A percentile compares a stretch with the other conserved stretches of the same genome.
Conservation (phyloP, 1,140 invertebrate species). For the Drosophila quadrilineata region DNA sequence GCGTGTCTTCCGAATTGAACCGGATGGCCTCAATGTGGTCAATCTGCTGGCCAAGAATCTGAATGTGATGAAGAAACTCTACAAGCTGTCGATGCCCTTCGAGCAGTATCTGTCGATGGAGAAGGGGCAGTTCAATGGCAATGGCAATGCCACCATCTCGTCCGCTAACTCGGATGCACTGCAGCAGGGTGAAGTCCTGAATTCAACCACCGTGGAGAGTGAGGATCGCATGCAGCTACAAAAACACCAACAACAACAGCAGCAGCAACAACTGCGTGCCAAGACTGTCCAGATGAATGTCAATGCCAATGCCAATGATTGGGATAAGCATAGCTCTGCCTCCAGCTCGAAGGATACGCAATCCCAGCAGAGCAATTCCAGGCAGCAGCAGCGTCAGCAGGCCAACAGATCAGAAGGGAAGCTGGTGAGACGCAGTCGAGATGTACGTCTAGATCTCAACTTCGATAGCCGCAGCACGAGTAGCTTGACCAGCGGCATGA, state of each 20-base stretch:
- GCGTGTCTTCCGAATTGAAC: slow-evolving; percentile 82
- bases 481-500: slow-evolving; percentile 59
- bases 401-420: background rate
- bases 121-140: slow-evolving; percentile 72
- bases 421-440: slow-evolving; percentile 20
- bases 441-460: slow-evolving; percentile 29
- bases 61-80: slow-evolving; percentile 77
- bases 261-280: slow-evolving; percentile 8
- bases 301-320: slow-evolving; percentile 34
- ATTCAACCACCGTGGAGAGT: slow-evolving; percentile 65
- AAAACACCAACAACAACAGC: slow-evolving; percentile 27
- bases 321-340: slow-evolving; percentile 70
- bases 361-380: slow-evolving; percentile 27
- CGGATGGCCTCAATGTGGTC: slow-evolving; percentile 81
- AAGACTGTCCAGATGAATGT: too few relatives aligned
- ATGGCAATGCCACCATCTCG: too few relatives aligned
- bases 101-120: slow-evolving; percentile 74
- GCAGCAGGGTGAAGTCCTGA: slow-evolving; percentile 53
- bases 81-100: slow-evolving; percentile 76
- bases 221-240: slow-evolving; percentile 54
- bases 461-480: slow-evolving; percentile 55
- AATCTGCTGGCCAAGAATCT: slow-evolving; percentile 68
- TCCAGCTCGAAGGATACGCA: slow-evolving; percentile 68
- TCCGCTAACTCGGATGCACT: too few relatives aligned
- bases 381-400: slow-evolving; percentile 25